Conservation (phyloP, 1,140 invertebrate genomes). For the Onthophagus taurus region DNA sequence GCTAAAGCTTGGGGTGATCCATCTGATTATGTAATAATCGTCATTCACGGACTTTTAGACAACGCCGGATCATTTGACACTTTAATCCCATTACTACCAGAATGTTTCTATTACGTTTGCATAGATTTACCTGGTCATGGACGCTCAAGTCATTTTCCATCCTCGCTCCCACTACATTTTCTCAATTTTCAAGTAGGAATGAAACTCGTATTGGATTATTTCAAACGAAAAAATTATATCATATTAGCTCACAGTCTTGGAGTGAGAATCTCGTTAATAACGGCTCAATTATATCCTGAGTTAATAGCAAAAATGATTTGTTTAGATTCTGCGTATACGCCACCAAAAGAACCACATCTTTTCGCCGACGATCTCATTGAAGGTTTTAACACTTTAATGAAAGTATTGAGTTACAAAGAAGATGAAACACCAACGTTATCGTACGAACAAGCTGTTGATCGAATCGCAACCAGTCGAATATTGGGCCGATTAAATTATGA, state of each 20-base stretch:
- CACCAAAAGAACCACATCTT: conserved; percentile 25
- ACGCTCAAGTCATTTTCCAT: conserved; percentile 44
- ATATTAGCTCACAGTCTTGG: conserved; percentile 53
- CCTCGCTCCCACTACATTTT: not conserved
- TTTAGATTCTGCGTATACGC: conserved; percentile 42
- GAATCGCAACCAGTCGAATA: conserved; percentile 33
- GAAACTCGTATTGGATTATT: conserved; percentile 41
- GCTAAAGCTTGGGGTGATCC: conserved; percentile 44
- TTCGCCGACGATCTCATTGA: conserved; percentile 26
- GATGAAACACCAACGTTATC: conserved; percentile 36
- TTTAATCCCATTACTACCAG: conserved; percentile 48
- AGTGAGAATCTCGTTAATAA: conserved; percentile 39
- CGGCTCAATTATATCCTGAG: conserved; percentile 41
- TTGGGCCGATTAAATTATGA: conserved; percentile 28
- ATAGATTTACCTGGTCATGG: conserved; percentile 62
- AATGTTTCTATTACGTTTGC: conserved; percentile 47
- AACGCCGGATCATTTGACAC: conserved; percentile 55
- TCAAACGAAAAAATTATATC: conserved; percentile 19
- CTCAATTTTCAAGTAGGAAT: conserved; percentile 40
- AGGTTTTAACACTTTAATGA: conserved; percentile 14
- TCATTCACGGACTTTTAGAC: conserved; percentile 51
- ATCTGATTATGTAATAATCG: conserved; percentile 39
- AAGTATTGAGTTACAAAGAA: conserved; percentile 26
- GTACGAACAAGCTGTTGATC: conserved; percentile 42
- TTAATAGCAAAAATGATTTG: conserved; percentile 42